A percentile compares a stretch with the other conserved stretches of the same genome.
phyloP scores from a whole-genome alignment of 1,140 invertebrate genomes.

The Hyposmocoma kahamanoa region DNA sequence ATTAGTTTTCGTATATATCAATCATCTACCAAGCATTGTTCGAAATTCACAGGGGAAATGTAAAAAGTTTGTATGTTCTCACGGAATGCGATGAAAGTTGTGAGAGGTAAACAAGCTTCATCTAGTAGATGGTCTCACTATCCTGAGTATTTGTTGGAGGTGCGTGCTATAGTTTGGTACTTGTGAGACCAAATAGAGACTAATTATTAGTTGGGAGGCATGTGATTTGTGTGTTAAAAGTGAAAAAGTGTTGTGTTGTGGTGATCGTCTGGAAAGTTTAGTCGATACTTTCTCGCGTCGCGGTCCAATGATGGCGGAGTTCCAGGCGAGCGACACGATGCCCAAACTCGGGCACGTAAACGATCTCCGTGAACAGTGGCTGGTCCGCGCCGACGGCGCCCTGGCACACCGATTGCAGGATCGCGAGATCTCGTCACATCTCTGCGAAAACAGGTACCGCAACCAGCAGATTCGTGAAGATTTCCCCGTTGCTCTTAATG shows the following conservation, averaged over 20 bases:
- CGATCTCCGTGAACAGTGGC: conserved; percentile 80
- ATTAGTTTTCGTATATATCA: conserved; percentile 57
- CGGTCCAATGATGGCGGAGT: conserved; percentile 41
- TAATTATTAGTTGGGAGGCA: too few relatives aligned
- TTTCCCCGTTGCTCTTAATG: conserved; percentile 86
- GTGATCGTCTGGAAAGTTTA: conserved; percentile 18
- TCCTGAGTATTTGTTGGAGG: too few relatives aligned
- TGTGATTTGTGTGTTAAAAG: too few relatives aligned
- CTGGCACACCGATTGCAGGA: conserved; percentile 92
- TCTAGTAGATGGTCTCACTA: too few relatives aligned
- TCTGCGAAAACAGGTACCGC: conserved; percentile 88
- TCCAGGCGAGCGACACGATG: conserved; percentile 59
- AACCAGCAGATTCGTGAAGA: conserved; percentile 93
- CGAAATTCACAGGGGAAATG: conserved; percentile 40
- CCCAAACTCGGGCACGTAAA: conserved; percentile 63
- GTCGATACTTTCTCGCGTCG: conserved; percentile 17
- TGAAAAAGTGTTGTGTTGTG: background rate
- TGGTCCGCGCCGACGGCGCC: conserved; percentile 93
- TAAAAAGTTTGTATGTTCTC: conserved; percentile 55
- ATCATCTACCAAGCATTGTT: conserved; percentile 45
- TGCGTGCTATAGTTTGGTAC: conserved; percentile 12
- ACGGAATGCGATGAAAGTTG: conserved; percentile 57
- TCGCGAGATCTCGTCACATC: conserved; percentile 89
- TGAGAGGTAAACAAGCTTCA: conserved; percentile 28
- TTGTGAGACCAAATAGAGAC: too few relatives aligned